These are phyloP conservation scores for Pampus argenteus DNA, from an alignment of 2,797 vertebrate genomes.

Conservation along the genomic window DNA sequence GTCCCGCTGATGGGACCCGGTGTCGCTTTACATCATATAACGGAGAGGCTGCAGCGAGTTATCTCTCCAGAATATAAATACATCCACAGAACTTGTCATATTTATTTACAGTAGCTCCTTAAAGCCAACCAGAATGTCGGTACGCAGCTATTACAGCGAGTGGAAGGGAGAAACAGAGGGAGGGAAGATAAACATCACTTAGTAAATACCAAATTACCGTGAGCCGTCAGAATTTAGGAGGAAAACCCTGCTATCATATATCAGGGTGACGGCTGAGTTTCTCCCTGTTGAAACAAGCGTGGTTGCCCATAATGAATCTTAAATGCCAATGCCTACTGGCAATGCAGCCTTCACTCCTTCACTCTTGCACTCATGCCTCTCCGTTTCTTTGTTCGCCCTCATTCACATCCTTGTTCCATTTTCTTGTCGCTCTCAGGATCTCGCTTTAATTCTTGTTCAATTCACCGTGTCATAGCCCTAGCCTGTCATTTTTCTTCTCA, in stretches of 20 bases:
- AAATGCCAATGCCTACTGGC: slow-evolving; percentile 75
- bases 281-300: slow-evolving; percentile 60
- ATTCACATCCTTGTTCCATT: slow-evolving; percentile 39
- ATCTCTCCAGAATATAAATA: slow-evolving; percentile 27
- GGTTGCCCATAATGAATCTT: slow-evolving; percentile 72
- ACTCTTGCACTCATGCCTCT: slow-evolving; percentile 22
- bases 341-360: slow-evolving; percentile 49
- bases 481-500: not conserved
- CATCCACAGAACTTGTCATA: slow-evolving; percentile 33
- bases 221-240: slow-evolving; percentile 63
- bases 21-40: slow-evolving; percentile 26
- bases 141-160: slow-evolving; percentile 40
- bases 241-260: slow-evolving; percentile 68
- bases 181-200: slow-evolving; percentile 75
- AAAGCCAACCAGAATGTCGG: slow-evolving; percentile 46
- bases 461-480: slow-evolving; percentile 34
- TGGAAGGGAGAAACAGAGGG: slow-evolving; percentile 27
- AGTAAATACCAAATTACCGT: slow-evolving; percentile 78
- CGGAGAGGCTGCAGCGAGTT: slow-evolving; percentile 4
- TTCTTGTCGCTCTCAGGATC: slow-evolving; percentile 20
- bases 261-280: slow-evolving; percentile 72
- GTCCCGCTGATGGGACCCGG: slow-evolving; percentile 5
- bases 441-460: slow-evolving; percentile 35
- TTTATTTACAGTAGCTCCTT: slow-evolving; percentile 53
- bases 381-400: slow-evolving; percentile 30